Base-by-base conservation (phyloP, 2,797 vertebrate genomes). In the Lycodopsis pacificus region DNA sequence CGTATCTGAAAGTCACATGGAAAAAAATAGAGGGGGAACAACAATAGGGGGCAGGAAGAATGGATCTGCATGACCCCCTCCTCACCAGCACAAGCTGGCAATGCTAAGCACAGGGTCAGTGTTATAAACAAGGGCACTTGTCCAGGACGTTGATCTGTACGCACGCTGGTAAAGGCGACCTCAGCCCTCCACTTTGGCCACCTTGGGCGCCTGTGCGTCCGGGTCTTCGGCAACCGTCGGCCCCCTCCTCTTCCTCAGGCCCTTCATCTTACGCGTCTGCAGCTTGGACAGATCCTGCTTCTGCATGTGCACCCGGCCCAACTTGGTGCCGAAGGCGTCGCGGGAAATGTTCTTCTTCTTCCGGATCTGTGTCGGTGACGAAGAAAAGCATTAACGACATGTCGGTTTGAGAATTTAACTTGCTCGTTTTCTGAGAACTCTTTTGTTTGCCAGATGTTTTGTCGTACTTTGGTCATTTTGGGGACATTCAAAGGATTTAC, bases 271-370 rank as follows among this genome's bases (percentile, higher is more conserved):
- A 1, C 98, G 94, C 0, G 98, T 99, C 46, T 96, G 97, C 20
- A 99, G 90, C 91, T 98, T 99, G 86, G 93, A 85, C 49, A 99
- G 94, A 81, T 99, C 96, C 90, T 99, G 98, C 80, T 97, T 98
- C 94, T 99, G 97, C 98, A 99, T 99, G 89, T 99, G 98, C 73
- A 99, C 95, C 12, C 95, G 96, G 59, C 98, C 98, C 0, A 97
- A 97, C 84, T 94, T 97, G 69, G 97, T 97, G 36, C 98, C 98
- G 54, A 99, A 97, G 36, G 85, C 92, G 84, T 99, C 95, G 0
- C 96, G 97, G 81, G 98, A 99, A 71, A 99, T 92, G 82, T 99
- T 99, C 94, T 99, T 99, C 93, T 97, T 99, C 93, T 98, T 99
- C 94, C 97, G 97, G 54, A 95, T 92, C 98, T 99, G 91, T 17